Conservation (phyloP, 2,113 vertebrate genomes). For the Tamias sibiricus region DNA sequence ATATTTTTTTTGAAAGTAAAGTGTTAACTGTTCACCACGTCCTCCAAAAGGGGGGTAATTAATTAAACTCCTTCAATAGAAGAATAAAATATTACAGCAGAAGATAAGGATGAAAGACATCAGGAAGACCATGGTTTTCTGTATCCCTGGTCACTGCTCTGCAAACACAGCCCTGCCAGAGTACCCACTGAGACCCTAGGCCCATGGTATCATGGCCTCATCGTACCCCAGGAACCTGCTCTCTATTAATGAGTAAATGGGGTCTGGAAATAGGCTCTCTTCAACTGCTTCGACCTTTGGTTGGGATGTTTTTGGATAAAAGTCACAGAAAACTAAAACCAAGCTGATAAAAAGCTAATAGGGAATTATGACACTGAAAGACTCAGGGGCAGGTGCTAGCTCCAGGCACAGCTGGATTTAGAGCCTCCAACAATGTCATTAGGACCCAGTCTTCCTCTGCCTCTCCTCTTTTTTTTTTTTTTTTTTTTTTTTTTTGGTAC, state of each 20-base stretch:
- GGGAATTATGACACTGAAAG: background rate
- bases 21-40: background rate
- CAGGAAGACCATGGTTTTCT: background rate
- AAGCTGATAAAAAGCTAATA: background rate
- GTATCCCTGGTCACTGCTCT: background rate
- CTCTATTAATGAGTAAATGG: background rate
- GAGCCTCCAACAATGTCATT: background rate
- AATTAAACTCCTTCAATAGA: background rate
- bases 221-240: background rate
- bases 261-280: background rate
- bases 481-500: no score
- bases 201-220: background rate
- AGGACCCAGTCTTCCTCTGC: background rate
- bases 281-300: background rate
- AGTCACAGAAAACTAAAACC: conserved; percentile 9
- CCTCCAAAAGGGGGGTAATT: background rate
- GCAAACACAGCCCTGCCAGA: background rate
- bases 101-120: background rate
- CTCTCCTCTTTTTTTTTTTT: background rate
- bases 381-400: background rate
- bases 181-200: no score
- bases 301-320: background rate
- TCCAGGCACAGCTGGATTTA: background rate
- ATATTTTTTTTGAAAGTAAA: background rate
- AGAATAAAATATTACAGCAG: background rate